Conservation (phyloP, 2,797 vertebrate species). For the Coendou prehensilis region DNA sequence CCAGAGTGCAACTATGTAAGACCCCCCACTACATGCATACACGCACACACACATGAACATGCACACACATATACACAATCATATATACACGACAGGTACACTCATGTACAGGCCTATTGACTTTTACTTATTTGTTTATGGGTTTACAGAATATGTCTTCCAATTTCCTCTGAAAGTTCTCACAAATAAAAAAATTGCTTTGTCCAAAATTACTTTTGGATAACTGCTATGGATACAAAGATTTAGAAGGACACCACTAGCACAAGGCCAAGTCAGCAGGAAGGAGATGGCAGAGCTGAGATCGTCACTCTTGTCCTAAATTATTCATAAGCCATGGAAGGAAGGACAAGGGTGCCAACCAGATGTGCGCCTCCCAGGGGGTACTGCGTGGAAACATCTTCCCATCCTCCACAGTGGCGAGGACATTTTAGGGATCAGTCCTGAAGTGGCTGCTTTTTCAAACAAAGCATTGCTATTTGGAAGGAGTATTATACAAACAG, state of each 20-base stretch:
- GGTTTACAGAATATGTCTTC: too few relatives aligned
- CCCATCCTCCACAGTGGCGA: not conserved
- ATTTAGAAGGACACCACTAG: not conserved
- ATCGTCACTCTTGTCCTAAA: fast-evolving
- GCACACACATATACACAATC: too few relatives aligned
- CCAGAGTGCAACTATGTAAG: not conserved
- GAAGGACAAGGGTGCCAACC: not conserved
- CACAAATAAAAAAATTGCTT: not conserved
- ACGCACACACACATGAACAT: not conserved
- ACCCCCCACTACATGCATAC: too few relatives aligned
- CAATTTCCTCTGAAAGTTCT: not conserved
- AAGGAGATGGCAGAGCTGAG: not conserved
- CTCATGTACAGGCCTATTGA: not conserved
- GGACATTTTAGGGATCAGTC: not conserved
- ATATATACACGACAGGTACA: fast-evolving
- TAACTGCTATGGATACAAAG: not conserved
- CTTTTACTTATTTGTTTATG: not conserved
- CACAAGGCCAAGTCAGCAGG: too few relatives aligned
- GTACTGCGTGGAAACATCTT: fast-evolving
- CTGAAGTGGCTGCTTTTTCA: not conserved
- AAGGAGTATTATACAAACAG: slow-evolving; percentile 47
- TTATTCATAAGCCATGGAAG: not conserved
- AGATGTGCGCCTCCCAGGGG: not conserved
- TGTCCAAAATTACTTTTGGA: not conserved
- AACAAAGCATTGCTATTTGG: not conserved